Evolutionary conservation across 1,140 invertebrate genomes (phyloP), one percentile per base, ranked within the genome.

Genomic region (Oscheius sp.): DNA sequence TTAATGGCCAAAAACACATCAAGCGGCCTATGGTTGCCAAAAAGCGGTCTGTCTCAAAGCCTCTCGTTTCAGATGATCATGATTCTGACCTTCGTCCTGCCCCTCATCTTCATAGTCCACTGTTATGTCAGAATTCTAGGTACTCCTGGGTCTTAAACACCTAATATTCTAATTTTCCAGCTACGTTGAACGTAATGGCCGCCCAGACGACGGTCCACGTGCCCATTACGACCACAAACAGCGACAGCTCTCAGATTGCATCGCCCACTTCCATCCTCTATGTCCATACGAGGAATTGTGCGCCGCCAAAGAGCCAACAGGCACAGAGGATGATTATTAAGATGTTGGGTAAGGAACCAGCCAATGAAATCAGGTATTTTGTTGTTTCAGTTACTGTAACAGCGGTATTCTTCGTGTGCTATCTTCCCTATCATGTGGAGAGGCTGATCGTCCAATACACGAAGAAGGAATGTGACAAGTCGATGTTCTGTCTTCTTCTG

Each of bases 381-480:
- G 13, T 38, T 75, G 32, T 32, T 77, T n/a, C 63, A 79, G 80
- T 84, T 0, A 82, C 72, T 13, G 78, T 83, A 1, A 73, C 81
- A 0, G 67, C 69, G 23, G 73, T 83, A 3, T 83, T 83, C 68
- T 83, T 83, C 59, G 32, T 84, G 18, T 84, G 82, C 55, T 83
- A 83, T 42, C 65, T 83, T 15, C 81, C 81, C 15, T 83, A 82
- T 65, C 81, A 83, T 52, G 55, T 83, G 18, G 75, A 83, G 58
- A 69, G 81, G 0, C 34, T 83, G 1, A 73, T 83, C 28, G 80
- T 84, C 2, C 62, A 82, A 20, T 80, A 82, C 35, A 76, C 59
- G 1, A 23, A 67, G n/a, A 52, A 73, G 38, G 64, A 72, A 65
- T 81, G 82, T 35, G 55, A 71, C 20, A 45, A 77, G 35, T 70